phyloP scores from a whole-genome alignment of 1,140 invertebrate genomes.

The Drosophila subobscura region DNA sequence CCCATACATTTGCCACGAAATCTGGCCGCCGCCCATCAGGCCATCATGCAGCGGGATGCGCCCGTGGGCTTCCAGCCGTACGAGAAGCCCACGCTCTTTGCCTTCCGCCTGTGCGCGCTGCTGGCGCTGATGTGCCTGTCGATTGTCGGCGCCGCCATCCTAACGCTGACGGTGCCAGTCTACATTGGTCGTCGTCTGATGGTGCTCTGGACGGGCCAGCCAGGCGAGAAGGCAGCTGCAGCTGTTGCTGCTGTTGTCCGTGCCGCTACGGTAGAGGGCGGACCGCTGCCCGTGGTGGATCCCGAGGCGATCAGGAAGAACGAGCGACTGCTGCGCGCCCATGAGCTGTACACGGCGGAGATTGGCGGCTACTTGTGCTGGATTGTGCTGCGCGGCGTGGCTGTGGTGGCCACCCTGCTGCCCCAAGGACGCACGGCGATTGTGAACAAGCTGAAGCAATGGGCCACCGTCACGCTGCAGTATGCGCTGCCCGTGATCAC shows the following conservation, averaged over 20 bases:
- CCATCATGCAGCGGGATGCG: conserved; percentile 90
- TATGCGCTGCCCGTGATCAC: conserved; percentile 87
- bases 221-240: conserved; percentile 36
- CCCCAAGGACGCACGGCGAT: conserved; percentile 93
- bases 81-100: conserved; percentile 92
- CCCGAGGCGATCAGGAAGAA: conserved; percentile 73
- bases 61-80: conserved; percentile 95
- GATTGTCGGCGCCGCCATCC: conserved; percentile 87
- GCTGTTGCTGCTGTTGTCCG: conserved; percentile 86
- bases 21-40: conserved; percentile 91
- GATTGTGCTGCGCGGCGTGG: conserved; percentile 91
- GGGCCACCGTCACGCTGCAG: conserved; percentile 88
- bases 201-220: conserved; percentile 89
- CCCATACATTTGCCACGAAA: conserved; percentile 80
- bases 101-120: conserved; percentile 90
- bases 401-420: conserved; percentile 92
- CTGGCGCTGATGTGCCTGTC: conserved; percentile 93
- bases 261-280: conserved; percentile 1
- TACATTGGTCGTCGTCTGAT: conserved; percentile 94
- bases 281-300: conserved; percentile 24
- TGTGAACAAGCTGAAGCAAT: conserved; percentile 89
- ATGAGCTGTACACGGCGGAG: conserved; percentile 98
- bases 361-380: conserved; percentile 95
- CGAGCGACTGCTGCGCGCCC: conserved; percentile 88
- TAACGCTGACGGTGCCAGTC: conserved; percentile 90